Percentiles rank a stretch among this genome's conserved stretches.
Evolutionary conservation across 2,888 invertebrate species (phyloP).

Genomic region (Epirrhoe tristata): DNA sequence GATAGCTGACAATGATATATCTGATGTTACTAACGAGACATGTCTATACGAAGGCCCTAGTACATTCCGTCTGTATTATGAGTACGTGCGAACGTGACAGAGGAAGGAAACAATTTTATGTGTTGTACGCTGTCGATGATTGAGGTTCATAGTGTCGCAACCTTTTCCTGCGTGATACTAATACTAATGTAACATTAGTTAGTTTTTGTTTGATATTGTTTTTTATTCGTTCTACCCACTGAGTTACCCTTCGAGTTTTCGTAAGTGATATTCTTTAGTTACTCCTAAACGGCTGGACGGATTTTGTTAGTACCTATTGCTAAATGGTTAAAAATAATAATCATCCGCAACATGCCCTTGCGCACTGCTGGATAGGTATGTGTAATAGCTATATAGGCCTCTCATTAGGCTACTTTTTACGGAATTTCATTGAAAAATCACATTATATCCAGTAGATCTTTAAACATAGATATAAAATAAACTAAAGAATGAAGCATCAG

Average conservation of each 20-base stretch:
- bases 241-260: no score
- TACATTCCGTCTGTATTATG: slow-evolving; percentile 9
- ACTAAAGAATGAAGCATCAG: slow-evolving; percentile 15
- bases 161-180: slow-evolving; percentile 9
- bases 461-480: slow-evolving; percentile 21
- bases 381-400: no score
- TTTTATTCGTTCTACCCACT: no score
- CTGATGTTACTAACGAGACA: background rate
- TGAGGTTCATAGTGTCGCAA: slow-evolving; percentile 10
- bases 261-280: no score
- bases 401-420: no score
- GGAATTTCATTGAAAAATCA: background rate
- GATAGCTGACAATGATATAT: background rate
- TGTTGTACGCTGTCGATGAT: slow-evolving; percentile 18
- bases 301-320: no score
- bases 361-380: no score
- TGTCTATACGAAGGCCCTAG: background rate
- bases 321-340: no score
- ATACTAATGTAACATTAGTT: no score
- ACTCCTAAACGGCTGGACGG: no score
- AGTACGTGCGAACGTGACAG: slow-evolving; percentile 24
- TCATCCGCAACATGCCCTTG: no score
- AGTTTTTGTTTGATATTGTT: no score
- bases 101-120: slow-evolving; percentile 23
- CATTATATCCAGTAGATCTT: background rate